Evolutionary conservation across 1,140 invertebrate species (phyloP).

Genomic region (Drosophila oshimai): DNA sequence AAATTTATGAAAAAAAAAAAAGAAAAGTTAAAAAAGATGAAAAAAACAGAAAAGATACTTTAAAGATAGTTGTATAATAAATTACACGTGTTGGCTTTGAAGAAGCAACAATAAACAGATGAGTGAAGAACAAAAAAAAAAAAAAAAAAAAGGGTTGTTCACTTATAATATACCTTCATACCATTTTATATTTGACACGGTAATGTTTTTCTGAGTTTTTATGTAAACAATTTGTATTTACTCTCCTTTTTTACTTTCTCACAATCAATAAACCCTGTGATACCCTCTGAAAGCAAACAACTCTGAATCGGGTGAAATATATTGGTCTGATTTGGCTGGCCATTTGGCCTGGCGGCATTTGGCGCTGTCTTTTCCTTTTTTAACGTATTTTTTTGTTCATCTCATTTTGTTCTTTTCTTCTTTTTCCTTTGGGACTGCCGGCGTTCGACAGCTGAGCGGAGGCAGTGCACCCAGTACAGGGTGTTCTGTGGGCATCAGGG

Average conservation of each 20-base stretch:
- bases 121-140: too few species aligned
- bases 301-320: constrained; percentile 3
- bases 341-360: constrained; percentile 66
- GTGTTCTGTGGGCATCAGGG: constrained; percentile 32
- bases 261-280: not conserved
- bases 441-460: constrained; percentile 55
- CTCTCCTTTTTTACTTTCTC: not conserved
- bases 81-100: too few species aligned
- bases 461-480: constrained; percentile 55
- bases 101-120: too few species aligned
- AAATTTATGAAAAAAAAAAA: too few species aligned
- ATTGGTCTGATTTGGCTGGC: constrained; percentile 35
- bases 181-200: too few species aligned
- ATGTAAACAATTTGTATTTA: too few species aligned
- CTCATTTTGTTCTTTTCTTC: not conserved
- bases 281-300: constrained; percentile 5
- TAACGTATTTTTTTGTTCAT: not conserved
- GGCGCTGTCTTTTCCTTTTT: constrained; percentile 21
- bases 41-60: too few species aligned
- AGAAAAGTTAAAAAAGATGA: too few species aligned
- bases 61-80: too few species aligned
- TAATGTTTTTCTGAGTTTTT: too few species aligned
- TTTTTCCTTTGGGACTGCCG: constrained; percentile 9
- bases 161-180: too few species aligned
- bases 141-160: too few species aligned